Conservation (phyloP, 1,140 invertebrate genomes). For the Chironomus tepperi region DNA sequence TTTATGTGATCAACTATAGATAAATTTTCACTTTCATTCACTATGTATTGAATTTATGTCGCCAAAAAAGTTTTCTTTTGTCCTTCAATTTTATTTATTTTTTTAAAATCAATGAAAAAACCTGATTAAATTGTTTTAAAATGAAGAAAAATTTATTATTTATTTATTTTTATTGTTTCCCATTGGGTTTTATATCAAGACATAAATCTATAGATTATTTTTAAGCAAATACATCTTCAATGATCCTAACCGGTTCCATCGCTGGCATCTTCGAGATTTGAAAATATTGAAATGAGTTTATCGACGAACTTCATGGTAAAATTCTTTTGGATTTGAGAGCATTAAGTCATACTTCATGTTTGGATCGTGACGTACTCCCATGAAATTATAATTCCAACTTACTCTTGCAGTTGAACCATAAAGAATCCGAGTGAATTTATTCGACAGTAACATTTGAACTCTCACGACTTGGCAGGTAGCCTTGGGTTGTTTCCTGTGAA, state of each 20-base stretch:
- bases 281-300: conserved; percentile 97
- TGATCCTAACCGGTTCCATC: conserved; percentile 74
- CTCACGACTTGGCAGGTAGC: conserved; percentile 96
- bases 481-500: conserved; percentile 90
- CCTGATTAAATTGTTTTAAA: not conserved
- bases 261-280: conserved; percentile 83
- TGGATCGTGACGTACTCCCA: conserved; percentile 96
- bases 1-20: not conserved
- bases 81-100: not conserved
- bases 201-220: not conserved
- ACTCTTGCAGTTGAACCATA: conserved; percentile 94
- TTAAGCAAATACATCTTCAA: conserved; percentile 79
- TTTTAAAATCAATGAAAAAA: too few relatives aligned
- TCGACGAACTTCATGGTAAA: conserved; percentile 97
- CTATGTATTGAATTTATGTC: not conserved
- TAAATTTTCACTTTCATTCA: not conserved
- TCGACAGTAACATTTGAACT: conserved; percentile 98
- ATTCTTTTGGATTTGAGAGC: conserved; percentile 96
- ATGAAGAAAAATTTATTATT: conserved; percentile 16
- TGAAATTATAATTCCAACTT: conserved; percentile 99
- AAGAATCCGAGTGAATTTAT: conserved; percentile 98
- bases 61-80: not conserved
- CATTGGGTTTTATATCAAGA: not conserved
- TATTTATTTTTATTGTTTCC: not conserved
- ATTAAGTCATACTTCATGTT: conserved; percentile 98